Conservation (phyloP, 2,888 invertebrate genomes). For the Galerucella pusilla region DNA sequence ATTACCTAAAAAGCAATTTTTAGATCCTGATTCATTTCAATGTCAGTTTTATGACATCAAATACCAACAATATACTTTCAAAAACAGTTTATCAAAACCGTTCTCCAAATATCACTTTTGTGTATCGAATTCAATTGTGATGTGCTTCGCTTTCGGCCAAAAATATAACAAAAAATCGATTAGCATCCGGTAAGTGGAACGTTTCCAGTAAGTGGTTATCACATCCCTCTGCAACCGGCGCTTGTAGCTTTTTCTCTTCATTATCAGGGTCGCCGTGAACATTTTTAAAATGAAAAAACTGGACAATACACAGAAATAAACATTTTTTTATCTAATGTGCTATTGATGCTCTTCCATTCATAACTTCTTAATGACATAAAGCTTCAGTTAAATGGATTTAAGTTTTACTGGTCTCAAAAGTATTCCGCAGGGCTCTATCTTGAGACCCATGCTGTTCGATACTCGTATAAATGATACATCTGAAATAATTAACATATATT, state of each 20-base stretch:
- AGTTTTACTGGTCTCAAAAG: too few relatives aligned
- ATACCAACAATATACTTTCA: background rate
- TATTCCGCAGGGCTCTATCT: too few relatives aligned
- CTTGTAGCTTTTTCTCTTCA: constrained; percentile 23
- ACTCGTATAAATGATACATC: too few relatives aligned
- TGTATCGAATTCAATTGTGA: constrained; percentile 21
- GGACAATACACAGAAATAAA: background rate
- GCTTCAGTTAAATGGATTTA: too few relatives aligned
- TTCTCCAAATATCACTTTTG: constrained; percentile 4
- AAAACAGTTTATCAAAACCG: background rate
- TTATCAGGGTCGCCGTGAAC: background rate
- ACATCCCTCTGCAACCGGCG: constrained; percentile 28
- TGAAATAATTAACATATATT: too few relatives aligned
- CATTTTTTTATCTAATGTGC: background rate
- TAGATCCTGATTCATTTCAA: background rate
- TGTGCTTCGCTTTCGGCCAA: constrained; percentile 20
- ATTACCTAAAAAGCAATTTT: too few relatives aligned
- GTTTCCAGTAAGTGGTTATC: constrained; percentile 32
- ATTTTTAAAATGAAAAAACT: background rate
- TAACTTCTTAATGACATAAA: too few relatives aligned
- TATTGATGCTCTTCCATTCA: too few relatives aligned
- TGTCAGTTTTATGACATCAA: background rate
- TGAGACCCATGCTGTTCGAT: too few relatives aligned
- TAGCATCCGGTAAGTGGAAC: constrained; percentile 35
- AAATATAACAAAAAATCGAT: constrained; percentile 26